Base-by-base conservation (phyloP, 2,888 invertebrate genomes). In the Tetramorium bicarinatum region DNA sequence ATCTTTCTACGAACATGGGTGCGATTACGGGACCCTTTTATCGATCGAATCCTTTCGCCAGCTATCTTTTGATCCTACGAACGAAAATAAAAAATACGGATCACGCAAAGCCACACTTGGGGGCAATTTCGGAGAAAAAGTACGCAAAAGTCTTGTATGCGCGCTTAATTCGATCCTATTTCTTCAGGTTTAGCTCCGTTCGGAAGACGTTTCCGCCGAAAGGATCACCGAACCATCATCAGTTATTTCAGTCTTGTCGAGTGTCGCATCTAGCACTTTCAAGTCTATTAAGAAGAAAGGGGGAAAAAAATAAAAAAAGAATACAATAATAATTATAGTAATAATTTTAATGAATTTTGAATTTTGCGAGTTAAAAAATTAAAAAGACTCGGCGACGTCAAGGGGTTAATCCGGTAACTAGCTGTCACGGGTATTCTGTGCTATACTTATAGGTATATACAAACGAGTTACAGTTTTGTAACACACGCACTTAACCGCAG, bases 1-100 rank as follows among this genome's bases (percentile, higher is more conserved):
- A 85, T 80, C 85, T 82, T 83, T 86, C 84, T 84, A 81, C 66
- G 77, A 82, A 83, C 82, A 80, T 86, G 83, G 84, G 82, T 49
- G 81, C 82, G 83, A 86, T 89, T 85, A 86, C 87, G 79, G 84
- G 87, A 89, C 72, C 86, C 87, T 89, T 89, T 89, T 84, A 87
- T 82, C 82, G 64, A 87, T 83, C 72, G 54, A 79, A 87, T 72
- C 83, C 83, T 82, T 84, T 89, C 81, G 83, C 21, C 21, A n/a
- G 34, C 18, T 41, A 29, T 29, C 41, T 8, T 34, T 64, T 13
- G 18, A 25, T 85, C 83, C 82, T 79, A 52, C 71, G 74, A 83
- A 34, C 4, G 29, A 34, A 34, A 34, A 34, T 34, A 34, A 74
- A 89, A 87, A 87, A 80, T 85, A 74, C 84, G 66, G 74, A 88